These are phyloP conservation scores for Prolemur simus DNA, from an alignment of 2,113 vertebrate genomes.

Conservation along the genomic window DNA sequence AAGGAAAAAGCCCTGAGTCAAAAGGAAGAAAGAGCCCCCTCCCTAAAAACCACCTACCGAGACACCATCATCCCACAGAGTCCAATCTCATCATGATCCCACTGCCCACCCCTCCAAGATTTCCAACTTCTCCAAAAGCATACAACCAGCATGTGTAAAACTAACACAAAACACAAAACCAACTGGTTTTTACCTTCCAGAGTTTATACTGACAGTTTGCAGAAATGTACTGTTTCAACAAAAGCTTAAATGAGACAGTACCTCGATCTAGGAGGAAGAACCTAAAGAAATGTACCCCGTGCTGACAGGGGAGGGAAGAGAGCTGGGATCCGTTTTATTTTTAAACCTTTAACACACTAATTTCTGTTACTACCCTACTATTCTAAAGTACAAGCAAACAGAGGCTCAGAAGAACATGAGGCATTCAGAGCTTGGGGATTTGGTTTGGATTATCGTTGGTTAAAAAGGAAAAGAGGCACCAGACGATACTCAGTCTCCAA, in stretches of 20 bases:
- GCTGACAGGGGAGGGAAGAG: background rate
- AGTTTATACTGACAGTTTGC: background rate
- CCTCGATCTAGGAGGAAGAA: background rate
- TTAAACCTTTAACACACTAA: slow-evolving; percentile 32
- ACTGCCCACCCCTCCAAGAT: background rate
- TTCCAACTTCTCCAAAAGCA: slow-evolving; percentile 25
- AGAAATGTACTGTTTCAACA: background rate
- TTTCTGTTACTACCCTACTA: slow-evolving; percentile 30
- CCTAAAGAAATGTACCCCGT: background rate
- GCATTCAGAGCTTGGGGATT: background rate
- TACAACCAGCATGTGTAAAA: background rate
- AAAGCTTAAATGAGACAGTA: background rate
- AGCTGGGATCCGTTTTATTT: slow-evolving; percentile 37
- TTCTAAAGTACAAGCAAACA: background rate
- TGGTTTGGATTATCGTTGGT: background rate
- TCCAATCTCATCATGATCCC: background rate
- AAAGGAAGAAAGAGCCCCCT: background rate
- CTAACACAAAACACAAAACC: background rate
- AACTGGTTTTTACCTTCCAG: background rate
- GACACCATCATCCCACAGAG: background rate
- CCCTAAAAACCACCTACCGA: background rate
- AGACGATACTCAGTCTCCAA: background rate
- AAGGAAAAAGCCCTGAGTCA: background rate
- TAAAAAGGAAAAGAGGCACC: slow-evolving; percentile 6
- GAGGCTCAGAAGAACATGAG: background rate